Percentiles rank a stretch among this genome's conserved stretches.
Conservation (phyloP, 2,888 invertebrate genomes). For the Trichogramma evanescens region DNA sequence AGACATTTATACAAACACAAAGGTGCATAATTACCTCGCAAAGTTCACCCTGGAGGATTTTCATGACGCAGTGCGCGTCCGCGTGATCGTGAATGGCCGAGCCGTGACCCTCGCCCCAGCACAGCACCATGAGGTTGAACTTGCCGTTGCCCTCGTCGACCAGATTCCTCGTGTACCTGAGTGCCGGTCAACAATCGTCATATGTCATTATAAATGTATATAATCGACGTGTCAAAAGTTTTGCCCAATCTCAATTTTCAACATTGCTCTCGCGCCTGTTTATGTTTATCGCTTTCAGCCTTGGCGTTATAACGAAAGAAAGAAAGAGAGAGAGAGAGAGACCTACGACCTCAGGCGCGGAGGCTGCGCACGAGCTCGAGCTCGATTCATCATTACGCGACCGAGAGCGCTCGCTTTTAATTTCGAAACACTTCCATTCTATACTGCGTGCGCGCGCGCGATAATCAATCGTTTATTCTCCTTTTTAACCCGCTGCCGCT, state of each 20-base stretch:
- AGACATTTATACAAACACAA: constrained; percentile 30
- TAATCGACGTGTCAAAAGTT: background rate
- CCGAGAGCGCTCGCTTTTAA: too few relatives aligned
- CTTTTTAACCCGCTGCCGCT: too few relatives aligned
- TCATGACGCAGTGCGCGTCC: constrained; percentile 96
- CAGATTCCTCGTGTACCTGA: constrained; percentile 89
- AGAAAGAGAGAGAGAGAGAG: too few relatives aligned
- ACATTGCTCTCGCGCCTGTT: too few relatives aligned
- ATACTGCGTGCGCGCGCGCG: too few relatives aligned
- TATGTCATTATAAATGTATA: background rate
- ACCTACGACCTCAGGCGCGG: too few relatives aligned
- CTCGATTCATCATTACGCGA: too few relatives aligned
- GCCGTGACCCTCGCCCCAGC: constrained; percentile 94
- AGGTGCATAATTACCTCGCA: constrained; percentile 58
- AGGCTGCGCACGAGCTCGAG: too few relatives aligned
- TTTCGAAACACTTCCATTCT: too few relatives aligned
- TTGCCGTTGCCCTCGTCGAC: constrained; percentile 94
- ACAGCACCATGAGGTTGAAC: constrained; percentile 95
- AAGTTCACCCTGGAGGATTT: constrained; percentile 75
- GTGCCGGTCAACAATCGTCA: constrained; percentile 25
- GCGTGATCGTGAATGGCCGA: constrained; percentile 96
- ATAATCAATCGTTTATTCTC: too few relatives aligned
- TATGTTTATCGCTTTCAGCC: too few relatives aligned
- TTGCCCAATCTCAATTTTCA: background rate
- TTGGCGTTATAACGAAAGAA: too few relatives aligned